These are phyloP conservation scores for Ciconia maguari DNA, from an alignment of 2,113 vertebrate species.

Conservation along the genomic window DNA sequence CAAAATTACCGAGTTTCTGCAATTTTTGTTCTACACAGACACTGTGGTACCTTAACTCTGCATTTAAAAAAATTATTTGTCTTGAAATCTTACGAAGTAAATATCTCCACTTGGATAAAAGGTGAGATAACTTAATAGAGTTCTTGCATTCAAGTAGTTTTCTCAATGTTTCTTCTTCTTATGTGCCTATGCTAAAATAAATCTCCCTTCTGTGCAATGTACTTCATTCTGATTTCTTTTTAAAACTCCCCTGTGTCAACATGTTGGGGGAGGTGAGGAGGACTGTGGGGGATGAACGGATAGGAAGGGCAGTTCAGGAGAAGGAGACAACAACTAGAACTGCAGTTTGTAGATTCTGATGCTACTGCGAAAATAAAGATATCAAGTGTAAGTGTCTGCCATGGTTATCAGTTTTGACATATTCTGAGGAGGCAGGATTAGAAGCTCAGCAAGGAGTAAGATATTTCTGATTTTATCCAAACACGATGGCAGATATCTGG, in stretches of 20 bases:
- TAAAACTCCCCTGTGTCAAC: conserved; percentile 44
- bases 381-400: conserved; percentile 32
- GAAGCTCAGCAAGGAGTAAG: conserved; percentile 17
- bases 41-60: neutral
- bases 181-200: conserved; percentile 40
- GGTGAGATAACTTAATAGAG: neutral
- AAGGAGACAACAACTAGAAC: neutral
- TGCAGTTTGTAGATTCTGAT: neutral
- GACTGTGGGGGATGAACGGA: conserved; percentile 32
- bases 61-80: neutral
- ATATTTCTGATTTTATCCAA: neutral
- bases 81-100: neutral
- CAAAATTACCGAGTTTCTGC: neutral
- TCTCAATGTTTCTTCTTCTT: neutral
- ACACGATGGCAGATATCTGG: conserved; percentile 40
- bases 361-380: conserved; percentile 31
- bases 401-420: conserved; percentile 23
- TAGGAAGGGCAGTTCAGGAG: conserved; percentile 45
- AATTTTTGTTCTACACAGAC: neutral
- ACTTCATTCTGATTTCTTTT: conserved; percentile 54
- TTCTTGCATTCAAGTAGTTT: conserved; percentile 2
- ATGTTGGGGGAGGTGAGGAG: conserved; percentile 56
- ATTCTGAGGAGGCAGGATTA: conserved; percentile 51
- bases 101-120: neutral
- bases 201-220: conserved; percentile 44